phyloP scores from a whole-genome alignment of 2,888 invertebrate genomes.

The Eurytoma californica region DNA sequence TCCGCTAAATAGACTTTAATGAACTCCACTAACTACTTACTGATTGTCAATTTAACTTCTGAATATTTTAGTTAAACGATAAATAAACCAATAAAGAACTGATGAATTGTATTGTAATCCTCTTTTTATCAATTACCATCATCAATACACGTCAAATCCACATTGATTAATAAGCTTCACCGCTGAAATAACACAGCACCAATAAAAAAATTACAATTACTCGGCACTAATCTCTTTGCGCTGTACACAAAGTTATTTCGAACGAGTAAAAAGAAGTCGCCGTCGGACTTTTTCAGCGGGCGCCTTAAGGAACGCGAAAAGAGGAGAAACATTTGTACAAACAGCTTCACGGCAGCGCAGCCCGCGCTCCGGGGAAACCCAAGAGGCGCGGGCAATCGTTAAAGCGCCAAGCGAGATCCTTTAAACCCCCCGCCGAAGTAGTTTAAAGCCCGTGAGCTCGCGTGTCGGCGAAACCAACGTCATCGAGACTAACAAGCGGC shows the following conservation, averaged over 20 bases:
- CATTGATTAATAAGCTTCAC: not conserved
- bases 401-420: conserved; percentile 31
- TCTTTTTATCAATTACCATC: no score
- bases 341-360: conserved; percentile 2
- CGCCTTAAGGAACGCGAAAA: not conserved
- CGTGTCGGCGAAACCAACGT: conserved; percentile 13
- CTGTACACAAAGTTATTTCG: no score
- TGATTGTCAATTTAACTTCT: no score
- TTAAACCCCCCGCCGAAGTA: conserved; percentile 25
- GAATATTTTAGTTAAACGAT: no score
- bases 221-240: no score
- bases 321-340: not conserved
- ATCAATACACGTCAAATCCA: no score
- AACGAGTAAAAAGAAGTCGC: conserved; percentile 4
- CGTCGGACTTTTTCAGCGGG: not conserved
- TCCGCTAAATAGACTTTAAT: no score
- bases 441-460: not conserved
- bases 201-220: not conserved
- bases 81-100: no score
- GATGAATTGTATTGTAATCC: no score
- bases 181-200: not conserved
- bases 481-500: conserved; percentile 40
- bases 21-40: no score
- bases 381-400: conserved; percentile 20
- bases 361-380: not conserved